phyloP scores from a whole-genome alignment of 1,140 invertebrate species.

The Tetranychus cinnabarinus region DNA sequence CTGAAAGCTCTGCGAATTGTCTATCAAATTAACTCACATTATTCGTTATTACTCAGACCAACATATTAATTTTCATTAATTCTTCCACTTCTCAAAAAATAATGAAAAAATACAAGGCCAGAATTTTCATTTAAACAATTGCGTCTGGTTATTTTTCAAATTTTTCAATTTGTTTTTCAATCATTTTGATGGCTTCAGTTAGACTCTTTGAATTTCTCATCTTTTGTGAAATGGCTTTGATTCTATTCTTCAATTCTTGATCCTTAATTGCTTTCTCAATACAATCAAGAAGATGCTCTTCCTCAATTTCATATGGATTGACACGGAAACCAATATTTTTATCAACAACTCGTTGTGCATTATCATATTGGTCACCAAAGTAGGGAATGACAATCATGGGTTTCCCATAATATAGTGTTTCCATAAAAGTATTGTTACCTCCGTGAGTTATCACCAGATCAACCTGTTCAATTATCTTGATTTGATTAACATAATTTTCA shows the following conservation, averaged over 20 bases:
- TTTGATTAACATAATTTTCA: slow-evolving; percentile 1
- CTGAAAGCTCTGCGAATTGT: no score
- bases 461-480: neutral
- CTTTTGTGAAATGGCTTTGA: neutral
- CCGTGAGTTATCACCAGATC: neutral
- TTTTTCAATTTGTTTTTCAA: no score
- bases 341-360: neutral
- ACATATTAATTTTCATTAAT: no score
- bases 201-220: neutral
- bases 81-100: no score
- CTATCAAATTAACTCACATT: no score
- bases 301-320: slow-evolving; percentile 2
- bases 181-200: no score
- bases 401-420: slow-evolving; percentile 2
- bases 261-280: slow-evolving; percentile 2
- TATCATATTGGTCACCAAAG: slow-evolving; percentile 3
- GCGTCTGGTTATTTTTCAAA: no score
- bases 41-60: no score
- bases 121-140: no score
- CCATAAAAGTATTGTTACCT: neutral
- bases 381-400: slow-evolving; percentile 8
- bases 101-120: no score
- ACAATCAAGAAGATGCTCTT: slow-evolving; percentile 1
- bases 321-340: slow-evolving; percentile 1
- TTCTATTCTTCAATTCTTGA: neutral